Conservation (phyloP, 2,888 invertebrate species). For the Sipha maydis region DNA sequence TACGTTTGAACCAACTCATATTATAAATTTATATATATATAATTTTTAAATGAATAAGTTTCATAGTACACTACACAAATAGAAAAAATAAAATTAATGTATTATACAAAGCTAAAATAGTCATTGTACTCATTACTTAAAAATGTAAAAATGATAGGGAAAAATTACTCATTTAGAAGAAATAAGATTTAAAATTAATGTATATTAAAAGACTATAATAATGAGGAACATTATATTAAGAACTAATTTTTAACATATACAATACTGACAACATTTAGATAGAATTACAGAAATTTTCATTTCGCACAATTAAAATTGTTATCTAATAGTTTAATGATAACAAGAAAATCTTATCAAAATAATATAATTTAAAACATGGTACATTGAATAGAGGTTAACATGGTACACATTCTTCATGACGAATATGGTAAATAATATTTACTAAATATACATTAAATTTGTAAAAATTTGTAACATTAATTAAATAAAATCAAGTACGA, state of each 20-base stretch:
- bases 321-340: conserved; percentile 15
- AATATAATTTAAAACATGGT: background rate
- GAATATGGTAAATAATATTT: background rate
- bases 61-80: background rate
- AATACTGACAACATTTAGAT: conserved; percentile 6
- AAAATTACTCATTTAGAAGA: too few species aligned
- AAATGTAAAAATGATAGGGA: too few species aligned
- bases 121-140: background rate
- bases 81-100: background rate
- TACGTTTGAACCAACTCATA: conserved; percentile 59
- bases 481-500: background rate
- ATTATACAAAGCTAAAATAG: background rate
- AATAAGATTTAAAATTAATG: background rate
- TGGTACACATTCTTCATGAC: background rate
- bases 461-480: background rate
- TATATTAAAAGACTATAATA: background rate
- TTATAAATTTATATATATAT: conserved; percentile 38
- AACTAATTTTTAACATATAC: background rate
- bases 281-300: background rate
- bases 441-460: background rate
- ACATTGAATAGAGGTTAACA: background rate
- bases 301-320: conserved; percentile 1
- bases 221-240: background rate
- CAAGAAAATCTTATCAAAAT: conserved; percentile 2
- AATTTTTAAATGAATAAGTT: conserved; percentile 7